Evolutionary conservation across 2,888 invertebrate genomes (phyloP), one percentile per base, ranked within the genome.

Genomic region (Gasteruption jaculator): DNA sequence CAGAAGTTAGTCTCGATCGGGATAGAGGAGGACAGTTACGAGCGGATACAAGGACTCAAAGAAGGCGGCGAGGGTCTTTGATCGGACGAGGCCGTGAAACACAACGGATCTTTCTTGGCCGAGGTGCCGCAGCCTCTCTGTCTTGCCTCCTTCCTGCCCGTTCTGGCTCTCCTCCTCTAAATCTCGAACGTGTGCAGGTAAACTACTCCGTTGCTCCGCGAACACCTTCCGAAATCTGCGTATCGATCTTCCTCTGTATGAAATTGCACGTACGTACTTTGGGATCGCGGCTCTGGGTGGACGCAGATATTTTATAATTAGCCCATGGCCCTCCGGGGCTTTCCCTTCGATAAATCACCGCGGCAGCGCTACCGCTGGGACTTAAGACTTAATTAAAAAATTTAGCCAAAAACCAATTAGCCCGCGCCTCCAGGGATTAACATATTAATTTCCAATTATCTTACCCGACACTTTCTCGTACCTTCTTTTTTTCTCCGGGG

Each of bases 371-470:
- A n/a, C 53, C 56, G 57, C 56, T 57, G 58, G 49, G 55, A 51
- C 57, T 57, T 60, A 59, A 57, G 56, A 61, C 60, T 61, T 60
- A 60, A 60, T 63, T 59, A 61, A 60, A 59, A n/a, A 63, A 59
- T 63, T 60, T 61, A 58, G 58, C 61, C 57, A 59, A 61, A 64
- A 61, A 63, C 60, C 62, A 67, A 66, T 67, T 67, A 67, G 66
- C 57, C 49, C 29, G 16, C 44, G 48, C 58, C 46, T 53, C 56
- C 56, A 52, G 45, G 55, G 56, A 65, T 66, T 65, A 65, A 63
- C 66, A 65, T 64, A 67, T n/a, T n/a, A n/a, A n/a, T 65, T 66
- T 66, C 67, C 65, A 68, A 68, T 65, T 66, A 61, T 61, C 56
- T 27, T 10, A 45, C 25, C 48, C 51, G 39, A 55, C 55, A 55